Evolutionary conservation across 2,888 invertebrate genomes (phyloP), one percentile per base, ranked within the genome.

Genomic region (Leptothorax acervorum): DNA sequence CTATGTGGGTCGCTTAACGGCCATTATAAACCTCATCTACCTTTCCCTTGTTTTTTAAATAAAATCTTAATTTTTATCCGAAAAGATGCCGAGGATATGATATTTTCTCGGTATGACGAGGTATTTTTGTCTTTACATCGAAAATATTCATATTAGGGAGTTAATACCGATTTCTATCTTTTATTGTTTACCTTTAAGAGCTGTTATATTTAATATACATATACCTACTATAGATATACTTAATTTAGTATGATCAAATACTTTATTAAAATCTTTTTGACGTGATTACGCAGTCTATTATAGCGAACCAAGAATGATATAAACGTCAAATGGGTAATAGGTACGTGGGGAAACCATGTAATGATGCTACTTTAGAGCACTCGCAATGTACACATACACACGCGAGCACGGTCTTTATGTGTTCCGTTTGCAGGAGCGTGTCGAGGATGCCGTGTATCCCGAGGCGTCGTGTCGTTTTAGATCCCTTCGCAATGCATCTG

Each of bases 361-460:
- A 79, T 79, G 55, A 79, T 78, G n/a, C 28, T 53, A 31, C 57
- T 78, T 68, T 48, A 42, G 53, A 55, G 31, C 15, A 15, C 18
- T 76, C n/a, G 53, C 45, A 28, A 3, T 39, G 11, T 51, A 75
- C 28, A 76, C n/a, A 3, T 42, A 55, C 45, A 45, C 42, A 35
- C 8, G 28, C 8, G 28, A 51, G 35, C 4, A 23, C 35, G 57
- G 45, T 79, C 45, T 57, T 79, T 71, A 18, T 12, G 57, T 60
- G 71, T 71, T 66, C 57, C 57, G 79, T 66, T 73, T 48, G 70
- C 57, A 73, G 68, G 35, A 73, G 31, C 79, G 45, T 81, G 79
- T 48, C 60, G 60, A n/a, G 73, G 48, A 81, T 48, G 42, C 55
- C 31, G 55, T n/a, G n/a, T 55, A 45, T 42, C 78, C 68, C 53